Evolutionary conservation across 2,113 vertebrate species (phyloP), one percentile per base, ranked within the genome.

Genomic region (Mobula hypostoma): DNA sequence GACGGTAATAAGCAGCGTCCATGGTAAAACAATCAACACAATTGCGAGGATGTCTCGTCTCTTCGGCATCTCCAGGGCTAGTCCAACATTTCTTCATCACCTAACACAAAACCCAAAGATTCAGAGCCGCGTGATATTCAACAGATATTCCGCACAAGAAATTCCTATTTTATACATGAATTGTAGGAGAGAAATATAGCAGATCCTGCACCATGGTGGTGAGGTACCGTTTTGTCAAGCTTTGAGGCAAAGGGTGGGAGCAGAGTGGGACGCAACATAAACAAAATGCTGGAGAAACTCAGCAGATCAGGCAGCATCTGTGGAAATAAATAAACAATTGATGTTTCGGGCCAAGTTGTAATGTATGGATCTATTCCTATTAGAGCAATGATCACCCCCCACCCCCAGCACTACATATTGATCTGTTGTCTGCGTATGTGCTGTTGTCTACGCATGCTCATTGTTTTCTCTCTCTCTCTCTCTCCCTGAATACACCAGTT

Each of bases 41-140:
- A 99, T 98, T 95, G 98, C 98, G 96, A 99, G 98, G 97, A 99
- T 98, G 97, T 99, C 98, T 97, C 99, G 98, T 98, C 99, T 98
- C 96, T 99, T 99, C 98, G 98, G 98, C 99, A 99, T 99, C 98
- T 99, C 98, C 98, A 98, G 98, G 97, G 97, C 97, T 98, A 98
- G 97, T 97, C 97, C 97, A 98, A 97, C 97, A 97, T 98, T 97
- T 98, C 97, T 97, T 98, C 98, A 98, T 99, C 98, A 99, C 98
- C 98, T 99, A 97, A 95, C 95, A 95, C 90, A 48, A 93, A 93
- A 21, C 32, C 32, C 85, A 90, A 90, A 66, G 61, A 14, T n/a
- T 90, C 5, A 90, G 85, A 66, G 21, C 29, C n/a, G 66, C 85
- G 66, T 29, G 1, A 19, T 61, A 90, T 32, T 90, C 85, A 68